Evolutionary conservation across 2,113 vertebrate genomes (phyloP).

Genomic region (Mugil cephalus): DNA sequence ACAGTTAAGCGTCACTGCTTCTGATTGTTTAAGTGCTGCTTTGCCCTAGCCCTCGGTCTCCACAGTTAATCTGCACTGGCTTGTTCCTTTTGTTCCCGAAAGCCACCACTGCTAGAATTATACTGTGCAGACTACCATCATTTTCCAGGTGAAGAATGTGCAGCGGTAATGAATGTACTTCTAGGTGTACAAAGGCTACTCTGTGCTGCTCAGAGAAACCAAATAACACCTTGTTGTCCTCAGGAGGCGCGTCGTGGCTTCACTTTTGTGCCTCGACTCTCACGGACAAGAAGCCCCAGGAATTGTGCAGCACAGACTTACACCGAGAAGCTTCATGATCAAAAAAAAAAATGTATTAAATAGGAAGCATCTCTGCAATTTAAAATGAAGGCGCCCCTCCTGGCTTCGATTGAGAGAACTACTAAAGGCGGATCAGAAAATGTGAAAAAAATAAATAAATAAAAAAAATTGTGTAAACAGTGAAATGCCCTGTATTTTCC

Average conservation of each 20-base stretch:
- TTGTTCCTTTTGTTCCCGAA: slow-evolving; percentile 18
- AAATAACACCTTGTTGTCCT: slow-evolving; percentile 34
- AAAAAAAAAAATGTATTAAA: no score
- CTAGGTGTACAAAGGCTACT: slow-evolving; percentile 27
- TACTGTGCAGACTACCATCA: not conserved
- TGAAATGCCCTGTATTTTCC: no score
- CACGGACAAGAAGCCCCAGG: no score
- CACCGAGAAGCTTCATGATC: not conserved
- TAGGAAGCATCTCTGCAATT: no score
- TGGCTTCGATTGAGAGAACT: not conserved
- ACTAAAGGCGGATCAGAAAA: no score
- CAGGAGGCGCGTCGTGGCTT: slow-evolving; percentile 2
- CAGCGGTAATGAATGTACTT: slow-evolving; percentile 21
- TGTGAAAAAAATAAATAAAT: no score
- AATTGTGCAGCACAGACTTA: no score
- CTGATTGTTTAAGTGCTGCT: slow-evolving; percentile 48
- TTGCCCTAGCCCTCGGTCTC: slow-evolving; percentile 20
- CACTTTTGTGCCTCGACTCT: slow-evolving; percentile 5
- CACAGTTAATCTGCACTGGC: slow-evolving; percentile 41
- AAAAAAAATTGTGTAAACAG: no score
- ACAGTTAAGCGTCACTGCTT: slow-evolving; percentile 46
- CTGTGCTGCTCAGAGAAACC: slow-evolving; percentile 22
- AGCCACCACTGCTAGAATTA: slow-evolving; percentile 18
- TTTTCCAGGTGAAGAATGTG: slow-evolving; percentile 44
- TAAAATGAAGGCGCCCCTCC: no score